Conservation (phyloP, 2,888 invertebrate species). For the Malacosoma neustria region DNA sequence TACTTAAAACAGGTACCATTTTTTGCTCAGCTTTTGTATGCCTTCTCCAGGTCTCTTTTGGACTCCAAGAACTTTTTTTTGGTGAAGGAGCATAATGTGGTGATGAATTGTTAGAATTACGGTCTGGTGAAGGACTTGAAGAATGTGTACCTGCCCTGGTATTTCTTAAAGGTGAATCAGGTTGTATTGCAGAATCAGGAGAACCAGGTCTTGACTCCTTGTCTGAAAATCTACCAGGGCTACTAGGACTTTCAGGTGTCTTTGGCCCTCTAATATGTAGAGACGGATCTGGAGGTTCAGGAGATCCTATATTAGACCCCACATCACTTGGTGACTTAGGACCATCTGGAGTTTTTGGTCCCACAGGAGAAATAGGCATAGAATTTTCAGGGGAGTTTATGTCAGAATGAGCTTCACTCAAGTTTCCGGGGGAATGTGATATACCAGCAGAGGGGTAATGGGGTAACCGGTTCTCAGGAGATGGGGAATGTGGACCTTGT, state of each 20-base stretch:
- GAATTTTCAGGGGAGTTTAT: conserved; percentile 67
- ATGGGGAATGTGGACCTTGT: conserved; percentile 39
- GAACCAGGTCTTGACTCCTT: conserved; percentile 44
- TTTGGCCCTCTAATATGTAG: conserved; percentile 42
- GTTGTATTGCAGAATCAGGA: conserved; percentile 42
- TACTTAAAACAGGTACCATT: conserved; percentile 40
- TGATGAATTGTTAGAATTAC: conserved; percentile 40
- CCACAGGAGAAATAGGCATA: conserved; percentile 45
- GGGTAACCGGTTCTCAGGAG: conserved; percentile 38
- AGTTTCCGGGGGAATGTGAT: conserved; percentile 47
- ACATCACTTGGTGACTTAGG: conserved; percentile 57
- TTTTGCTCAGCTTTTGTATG: conserved; percentile 67
- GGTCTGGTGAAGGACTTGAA: conserved; percentile 49
- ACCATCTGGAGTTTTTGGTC: conserved; percentile 61
- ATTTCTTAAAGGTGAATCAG: conserved; percentile 38
- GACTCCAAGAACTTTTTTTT: conserved; percentile 51
- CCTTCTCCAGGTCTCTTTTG: conserved; percentile 57
- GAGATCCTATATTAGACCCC: conserved; percentile 39
- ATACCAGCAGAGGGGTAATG: conserved; percentile 26
- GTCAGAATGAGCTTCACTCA: conserved; percentile 59
- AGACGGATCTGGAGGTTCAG: conserved; percentile 37
- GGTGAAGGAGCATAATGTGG: conserved; percentile 26
- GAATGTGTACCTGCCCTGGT: conserved; percentile 32
- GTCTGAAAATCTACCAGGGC: conserved; percentile 43
- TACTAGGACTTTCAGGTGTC: conserved; percentile 48